Evolutionary conservation across 2,797 vertebrate genomes (phyloP), one percentile per base, ranked within the genome.

Genomic region (Acanthis flammea): DNA sequence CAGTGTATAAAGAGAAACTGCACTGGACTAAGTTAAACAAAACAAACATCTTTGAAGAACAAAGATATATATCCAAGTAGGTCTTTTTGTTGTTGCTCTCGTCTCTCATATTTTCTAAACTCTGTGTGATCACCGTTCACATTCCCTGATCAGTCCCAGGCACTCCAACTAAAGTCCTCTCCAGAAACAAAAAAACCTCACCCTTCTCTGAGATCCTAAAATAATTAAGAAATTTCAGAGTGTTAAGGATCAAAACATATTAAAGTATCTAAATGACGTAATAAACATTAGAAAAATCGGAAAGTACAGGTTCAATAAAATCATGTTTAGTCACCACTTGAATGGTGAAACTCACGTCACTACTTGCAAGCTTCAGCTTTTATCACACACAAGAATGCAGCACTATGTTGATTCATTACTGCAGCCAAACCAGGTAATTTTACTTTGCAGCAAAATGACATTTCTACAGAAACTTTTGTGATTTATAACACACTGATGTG

Each of bases 1-100:
- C n/a, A 45, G 24, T 0, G 0, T 45, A 33, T 7, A 12, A 50
- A 60, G 4, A 45, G 12, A 86, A 44, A 41, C 24, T 42, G 3
- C 13, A 80, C 37, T 31, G 22, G 22, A 86, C 25, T 54, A 88
- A 83, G 19, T 10, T 63, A 76, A 47, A 83, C 5, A 48, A 53
- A 88, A 57, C 14, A 44, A 77, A 31, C 27, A 63, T 37, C 28
- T 54, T 17, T 70, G 37, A 84, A 67, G n/a, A 88, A 68, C 12
- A 75, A 55, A 77, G 27, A 61, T 8, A 19, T 8, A 19, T 54
- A 80, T 47, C n/a, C 7, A 16, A 44, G 37, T 22, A 60, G 50
- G 44, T 25, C 2, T 42, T 74, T 84, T 35, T 45, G 16, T 28
- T 30, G 5, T 25, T 2, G 0, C n/a, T 77, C 86, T 70, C 1